Percentiles rank a stretch among this genome's conserved stretches.
phyloP scores from a whole-genome alignment of 2,797 vertebrate species.

The Centropyge bicolor region DNA sequence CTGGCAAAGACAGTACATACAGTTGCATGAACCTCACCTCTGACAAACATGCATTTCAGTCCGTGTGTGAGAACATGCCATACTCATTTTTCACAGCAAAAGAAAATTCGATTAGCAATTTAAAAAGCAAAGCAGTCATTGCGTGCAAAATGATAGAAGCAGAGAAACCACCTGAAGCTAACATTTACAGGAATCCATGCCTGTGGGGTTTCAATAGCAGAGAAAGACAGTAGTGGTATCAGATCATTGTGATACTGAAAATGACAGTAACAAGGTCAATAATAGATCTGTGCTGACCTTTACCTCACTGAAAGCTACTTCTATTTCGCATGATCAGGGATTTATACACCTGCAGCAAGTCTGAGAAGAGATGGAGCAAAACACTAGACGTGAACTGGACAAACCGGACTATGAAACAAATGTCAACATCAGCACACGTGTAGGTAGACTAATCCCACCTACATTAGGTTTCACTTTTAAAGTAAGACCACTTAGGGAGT shows the following conservation, averaged over 20 bases:
- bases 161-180: slow-evolving; percentile 73
- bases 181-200: slow-evolving; percentile 81
- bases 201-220: slow-evolving; percentile 68
- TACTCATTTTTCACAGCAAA: not conserved
- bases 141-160: slow-evolving; percentile 41
- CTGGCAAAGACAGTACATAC: not conserved
- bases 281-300: slow-evolving; percentile 63
- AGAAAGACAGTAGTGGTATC: slow-evolving; percentile 75
- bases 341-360: slow-evolving; percentile 37
- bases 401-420: slow-evolving; percentile 35
- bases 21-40: not conserved
- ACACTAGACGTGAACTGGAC: not conserved
- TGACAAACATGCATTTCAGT: not conserved
- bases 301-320: slow-evolving; percentile 46
- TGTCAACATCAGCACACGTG: slow-evolving; percentile 39
- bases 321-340: slow-evolving; percentile 42
- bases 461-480: slow-evolving; percentile 52
- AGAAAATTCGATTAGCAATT: slow-evolving; percentile 31
- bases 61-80: not conserved
- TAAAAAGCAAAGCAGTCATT: slow-evolving; percentile 60
- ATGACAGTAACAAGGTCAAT: slow-evolving; percentile 66
- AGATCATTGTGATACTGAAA: slow-evolving; percentile 82
- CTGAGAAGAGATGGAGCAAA: slow-evolving; percentile 11
- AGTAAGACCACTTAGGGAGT: slow-evolving; percentile 33
- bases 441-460: slow-evolving; percentile 20